phyloP scores from a whole-genome alignment of 2,797 vertebrate genomes.

The Peromyscus attwateri region DNA sequence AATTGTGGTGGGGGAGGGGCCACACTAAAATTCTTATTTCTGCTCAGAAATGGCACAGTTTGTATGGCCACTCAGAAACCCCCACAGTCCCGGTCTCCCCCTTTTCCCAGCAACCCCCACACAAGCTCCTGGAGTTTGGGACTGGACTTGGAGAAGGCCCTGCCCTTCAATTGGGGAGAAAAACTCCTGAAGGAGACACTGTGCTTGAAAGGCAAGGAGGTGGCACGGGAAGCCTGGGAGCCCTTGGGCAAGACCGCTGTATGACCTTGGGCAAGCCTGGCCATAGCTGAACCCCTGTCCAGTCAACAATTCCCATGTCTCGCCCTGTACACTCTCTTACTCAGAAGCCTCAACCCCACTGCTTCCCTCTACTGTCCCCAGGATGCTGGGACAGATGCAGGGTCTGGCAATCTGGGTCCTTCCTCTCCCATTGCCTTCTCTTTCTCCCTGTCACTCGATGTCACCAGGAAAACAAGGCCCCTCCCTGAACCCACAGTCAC shows the following conservation, averaged over 20 bases:
- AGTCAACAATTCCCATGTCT: not conserved
- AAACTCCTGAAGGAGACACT: not conserved
- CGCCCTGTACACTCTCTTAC: not conserved
- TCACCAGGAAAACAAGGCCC: not conserved
- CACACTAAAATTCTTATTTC: not conserved
- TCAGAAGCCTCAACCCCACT: not conserved
- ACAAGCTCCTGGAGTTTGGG: accelerated
- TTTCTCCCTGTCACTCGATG: not conserved
- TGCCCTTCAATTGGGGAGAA: not conserved
- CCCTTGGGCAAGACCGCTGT: not conserved
- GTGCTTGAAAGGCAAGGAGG: not conserved
- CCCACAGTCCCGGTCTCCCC: too few species aligned
- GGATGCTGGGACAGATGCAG: not conserved
- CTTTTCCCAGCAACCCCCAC: not conserved
- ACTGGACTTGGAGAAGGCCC: not conserved
- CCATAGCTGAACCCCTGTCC: not conserved
- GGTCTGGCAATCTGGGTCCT: not conserved
- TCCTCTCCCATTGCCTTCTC: not conserved
- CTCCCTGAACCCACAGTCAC: not conserved
- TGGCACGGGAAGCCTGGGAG: not conserved
- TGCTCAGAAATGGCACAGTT: not conserved
- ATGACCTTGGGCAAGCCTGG: not conserved
- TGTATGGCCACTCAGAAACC: not conserved
- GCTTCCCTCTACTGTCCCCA: not conserved
- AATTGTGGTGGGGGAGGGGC: not conserved